Evolutionary conservation across 2,113 vertebrate species (phyloP), one percentile per base, ranked within the genome.

Genomic region (Catharus minimus): DNA sequence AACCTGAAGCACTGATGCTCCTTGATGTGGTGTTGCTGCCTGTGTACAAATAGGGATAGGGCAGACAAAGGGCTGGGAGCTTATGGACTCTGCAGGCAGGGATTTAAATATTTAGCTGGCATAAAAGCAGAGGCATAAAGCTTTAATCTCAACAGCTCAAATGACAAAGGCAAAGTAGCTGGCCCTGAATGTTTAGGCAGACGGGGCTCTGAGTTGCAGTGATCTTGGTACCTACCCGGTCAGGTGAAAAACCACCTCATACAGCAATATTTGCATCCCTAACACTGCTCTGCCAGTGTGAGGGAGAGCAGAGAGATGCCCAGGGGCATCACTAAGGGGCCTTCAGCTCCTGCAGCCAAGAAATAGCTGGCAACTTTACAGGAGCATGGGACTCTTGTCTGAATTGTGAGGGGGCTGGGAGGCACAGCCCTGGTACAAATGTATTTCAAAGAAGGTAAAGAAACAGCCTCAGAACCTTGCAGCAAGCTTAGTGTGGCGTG

Each of bases 191-290:
- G 11, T 66, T 82, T 44, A 62, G 52, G 50, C 39, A 77, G 46
- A 33, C 28, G 15, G 0, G 1, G 5, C 47, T 50, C 28, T 0
- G 6, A 56, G 30, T 22, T n/a, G 61, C 17, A 16, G 47, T 8
- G 8, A 11, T 62, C 56, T 46, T 71, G 57, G 30, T 30, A 52
- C 44, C 52, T 62, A n/a, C 43, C 33, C 0, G 0, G 12, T 55
- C 15, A 6, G 52, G 62, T 30, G 36, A 81, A 86, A 86, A 83
- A 13, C 11, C 56, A 24, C 33, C 38, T 58, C 3, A 0, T 32
- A 4, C 30, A 27, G 79, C 0, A 0, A 0, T 9, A 3, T 43
- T 58, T 49, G 43, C 64, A 80, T 38, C 28, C 1, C 0, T 30
- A 22, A 30, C 21, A 5, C 27, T 50, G 33, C 43, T 66, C 56